phyloP scores from a whole-genome alignment of 2,888 invertebrate species.

The Diloba caeruleocephala region DNA sequence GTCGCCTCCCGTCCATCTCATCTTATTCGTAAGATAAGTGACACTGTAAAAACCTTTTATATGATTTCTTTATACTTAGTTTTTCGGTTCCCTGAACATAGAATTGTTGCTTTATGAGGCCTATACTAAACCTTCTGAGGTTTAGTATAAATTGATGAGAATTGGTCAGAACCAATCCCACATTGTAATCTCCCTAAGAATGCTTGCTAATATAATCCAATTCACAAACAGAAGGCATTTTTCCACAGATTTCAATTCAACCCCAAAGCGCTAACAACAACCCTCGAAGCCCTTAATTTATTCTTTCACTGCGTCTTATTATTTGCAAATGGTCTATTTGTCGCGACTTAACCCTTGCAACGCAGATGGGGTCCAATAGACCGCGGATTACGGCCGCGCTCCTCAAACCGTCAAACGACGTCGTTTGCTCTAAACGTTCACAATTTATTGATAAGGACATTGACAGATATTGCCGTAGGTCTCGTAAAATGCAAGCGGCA shows the following conservation, averaged over 20 bases:
- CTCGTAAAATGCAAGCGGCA: slow-evolving; percentile 86
- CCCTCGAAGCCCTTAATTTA: slow-evolving; percentile 80
- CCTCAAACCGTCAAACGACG: slow-evolving; percentile 86
- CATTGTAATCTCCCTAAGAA: too few species aligned
- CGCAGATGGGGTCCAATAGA: slow-evolving; percentile 84
- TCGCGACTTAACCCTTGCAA: slow-evolving; percentile 88
- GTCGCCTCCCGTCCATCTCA: too few species aligned
- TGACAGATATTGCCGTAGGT: slow-evolving; percentile 86
- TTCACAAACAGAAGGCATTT: slow-evolving; percentile 47
- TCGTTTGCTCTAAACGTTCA: slow-evolving; percentile 83
- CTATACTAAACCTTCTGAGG: too few species aligned
- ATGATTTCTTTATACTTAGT: too few species aligned
- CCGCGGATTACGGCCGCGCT: slow-evolving; percentile 82
- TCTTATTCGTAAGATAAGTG: too few species aligned
- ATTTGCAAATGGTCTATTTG: slow-evolving; percentile 89
- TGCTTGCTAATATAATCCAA: slow-evolving; percentile 42
- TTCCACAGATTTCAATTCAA: slow-evolving; percentile 55
- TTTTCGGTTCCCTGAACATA: too few species aligned
- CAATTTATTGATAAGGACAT: slow-evolving; percentile 89
- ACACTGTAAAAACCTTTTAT: too few species aligned
- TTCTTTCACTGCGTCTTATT: slow-evolving; percentile 89
- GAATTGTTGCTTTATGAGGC: too few species aligned
- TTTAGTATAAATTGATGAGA: too few species aligned
- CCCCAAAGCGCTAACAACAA: slow-evolving; percentile 50
- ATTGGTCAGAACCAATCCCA: too few species aligned